These are phyloP conservation scores for Mactra quadrangularis DNA, from an alignment of 1,140 invertebrate genomes.

Conservation along the genomic window DNA sequence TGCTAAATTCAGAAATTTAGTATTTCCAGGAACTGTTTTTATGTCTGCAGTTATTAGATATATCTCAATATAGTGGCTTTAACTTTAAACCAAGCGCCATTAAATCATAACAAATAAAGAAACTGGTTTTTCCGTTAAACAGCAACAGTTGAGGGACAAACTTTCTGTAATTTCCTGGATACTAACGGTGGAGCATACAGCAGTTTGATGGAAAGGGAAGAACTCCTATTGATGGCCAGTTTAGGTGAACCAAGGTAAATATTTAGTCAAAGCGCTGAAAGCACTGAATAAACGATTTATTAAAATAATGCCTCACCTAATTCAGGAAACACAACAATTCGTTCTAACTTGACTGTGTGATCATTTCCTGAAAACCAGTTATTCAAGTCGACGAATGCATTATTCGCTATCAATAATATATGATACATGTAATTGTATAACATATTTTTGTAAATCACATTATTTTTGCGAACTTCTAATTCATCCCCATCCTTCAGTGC, in stretches of 20 bases:
- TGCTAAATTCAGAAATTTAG: too few species aligned
- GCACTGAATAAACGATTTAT: background rate
- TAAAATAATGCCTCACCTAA: background rate
- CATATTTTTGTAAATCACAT: background rate
- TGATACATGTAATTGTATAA: background rate
- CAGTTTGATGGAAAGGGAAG: conserved; percentile 21
- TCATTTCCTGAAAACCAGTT: background rate
- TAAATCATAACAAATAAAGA: too few species aligned
- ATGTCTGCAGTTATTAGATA: too few species aligned
- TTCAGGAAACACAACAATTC: background rate
- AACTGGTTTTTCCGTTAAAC: too few species aligned
- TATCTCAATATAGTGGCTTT: too few species aligned
- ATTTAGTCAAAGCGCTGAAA: too few species aligned
- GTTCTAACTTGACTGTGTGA: background rate
- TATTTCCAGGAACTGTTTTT: too few species aligned
- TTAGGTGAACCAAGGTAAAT: conserved; percentile 36
- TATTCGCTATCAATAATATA: background rate
- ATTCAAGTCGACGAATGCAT: too few species aligned
- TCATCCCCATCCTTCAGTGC: too few species aligned
- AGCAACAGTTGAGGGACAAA: conserved; percentile 26
- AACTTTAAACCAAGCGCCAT: too few species aligned
- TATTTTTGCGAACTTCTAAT: too few species aligned
- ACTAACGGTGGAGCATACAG: conserved; percentile 35
- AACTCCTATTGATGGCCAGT: background rate
- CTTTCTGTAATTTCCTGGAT: conserved; percentile 45